A percentile compares a stretch with the other conserved stretches of the same genome.
phyloP scores from a whole-genome alignment of 2,797 vertebrate genomes.

The Micropoecilia bifurca region DNA sequence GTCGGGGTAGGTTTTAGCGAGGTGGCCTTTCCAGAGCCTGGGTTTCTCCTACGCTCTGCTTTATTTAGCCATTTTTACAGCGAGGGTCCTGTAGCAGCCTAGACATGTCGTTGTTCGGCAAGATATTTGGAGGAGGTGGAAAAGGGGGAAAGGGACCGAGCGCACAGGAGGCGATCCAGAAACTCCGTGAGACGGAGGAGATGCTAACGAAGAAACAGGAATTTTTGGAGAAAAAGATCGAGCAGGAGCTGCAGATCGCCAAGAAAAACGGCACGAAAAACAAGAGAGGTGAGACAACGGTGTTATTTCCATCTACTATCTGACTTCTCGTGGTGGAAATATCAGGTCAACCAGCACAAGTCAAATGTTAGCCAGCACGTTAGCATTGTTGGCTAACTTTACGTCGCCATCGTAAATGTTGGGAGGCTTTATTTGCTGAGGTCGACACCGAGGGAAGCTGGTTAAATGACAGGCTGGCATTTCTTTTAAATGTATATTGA shows the following conservation, averaged over 20 bases:
- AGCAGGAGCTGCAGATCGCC: slow-evolving; percentile 90
- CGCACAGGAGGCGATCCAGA: slow-evolving; percentile 95
- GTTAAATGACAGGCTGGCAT: background rate
- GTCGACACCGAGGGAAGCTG: background rate
- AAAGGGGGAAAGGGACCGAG: slow-evolving; percentile 89
- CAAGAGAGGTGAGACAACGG: slow-evolving; percentile 88
- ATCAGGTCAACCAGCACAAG: background rate
- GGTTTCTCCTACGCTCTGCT: slow-evolving; percentile 8
- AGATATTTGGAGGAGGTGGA: slow-evolving; percentile 87
- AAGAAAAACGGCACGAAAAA: slow-evolving; percentile 98
- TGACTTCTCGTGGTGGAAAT: background rate
- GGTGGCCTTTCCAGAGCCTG: slow-evolving; percentile 7
- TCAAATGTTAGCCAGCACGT: slow-evolving; percentile 53
- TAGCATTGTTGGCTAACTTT: slow-evolving; percentile 62
- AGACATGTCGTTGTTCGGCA: slow-evolving; percentile 85
- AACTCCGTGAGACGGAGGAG: slow-evolving; percentile 95
- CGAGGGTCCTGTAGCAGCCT: slow-evolving; percentile 11
- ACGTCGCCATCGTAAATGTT: slow-evolving; percentile 34
- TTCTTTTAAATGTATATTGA: background rate
- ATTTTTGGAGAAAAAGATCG: slow-evolving; percentile 95
- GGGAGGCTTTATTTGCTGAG: slow-evolving; percentile 8
- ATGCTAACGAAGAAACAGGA: slow-evolving; percentile 98
- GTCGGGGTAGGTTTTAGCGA: slow-evolving; percentile 41
- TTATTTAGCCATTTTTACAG: slow-evolving; percentile 16
- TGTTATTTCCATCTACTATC: fast-evolving